Evolutionary conservation across 1,140 invertebrate species (phyloP).

Genomic region (Helicoverpa armigera): DNA sequence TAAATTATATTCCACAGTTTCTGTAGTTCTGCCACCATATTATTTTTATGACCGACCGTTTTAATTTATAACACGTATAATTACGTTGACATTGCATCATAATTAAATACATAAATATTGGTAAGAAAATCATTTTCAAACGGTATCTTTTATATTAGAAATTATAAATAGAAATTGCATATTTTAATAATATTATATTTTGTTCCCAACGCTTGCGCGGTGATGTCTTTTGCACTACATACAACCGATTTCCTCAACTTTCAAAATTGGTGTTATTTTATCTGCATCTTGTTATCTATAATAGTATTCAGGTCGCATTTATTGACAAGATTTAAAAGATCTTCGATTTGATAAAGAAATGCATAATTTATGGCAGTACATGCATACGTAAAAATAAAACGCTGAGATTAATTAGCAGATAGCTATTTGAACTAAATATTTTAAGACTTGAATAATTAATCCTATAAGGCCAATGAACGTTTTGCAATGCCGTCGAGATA

Average conservation of each 20-base stretch:
- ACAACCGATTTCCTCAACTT: neutral
- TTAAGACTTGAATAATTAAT: neutral
- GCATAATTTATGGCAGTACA: too few species aligned
- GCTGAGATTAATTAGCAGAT: neutral
- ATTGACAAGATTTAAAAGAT: too few species aligned
- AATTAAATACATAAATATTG: neutral
- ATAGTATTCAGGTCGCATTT: neutral
- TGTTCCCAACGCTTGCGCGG: slow-evolving; percentile 6
- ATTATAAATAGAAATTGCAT: too few species aligned
- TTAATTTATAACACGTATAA: neutral
- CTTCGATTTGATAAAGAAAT: too few species aligned
- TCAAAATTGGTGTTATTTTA: neutral
- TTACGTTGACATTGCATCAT: neutral
- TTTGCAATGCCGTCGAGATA: too few species aligned
- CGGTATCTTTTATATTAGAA: too few species aligned
- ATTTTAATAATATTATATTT: neutral
- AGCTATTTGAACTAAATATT: neutral
- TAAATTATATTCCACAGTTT: neutral
- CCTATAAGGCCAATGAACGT: neutral
- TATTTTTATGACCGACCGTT: neutral
- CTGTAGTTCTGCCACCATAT: neutral
- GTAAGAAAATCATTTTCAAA: neutral
- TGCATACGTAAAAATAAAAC: neutral
- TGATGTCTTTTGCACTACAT: slow-evolving; percentile 29
- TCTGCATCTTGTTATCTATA: neutral